A percentile compares a stretch with the other conserved stretches of the same genome.
Evolutionary conservation across 2,113 vertebrate species (phyloP).

Genomic region (Natator depressus): DNA sequence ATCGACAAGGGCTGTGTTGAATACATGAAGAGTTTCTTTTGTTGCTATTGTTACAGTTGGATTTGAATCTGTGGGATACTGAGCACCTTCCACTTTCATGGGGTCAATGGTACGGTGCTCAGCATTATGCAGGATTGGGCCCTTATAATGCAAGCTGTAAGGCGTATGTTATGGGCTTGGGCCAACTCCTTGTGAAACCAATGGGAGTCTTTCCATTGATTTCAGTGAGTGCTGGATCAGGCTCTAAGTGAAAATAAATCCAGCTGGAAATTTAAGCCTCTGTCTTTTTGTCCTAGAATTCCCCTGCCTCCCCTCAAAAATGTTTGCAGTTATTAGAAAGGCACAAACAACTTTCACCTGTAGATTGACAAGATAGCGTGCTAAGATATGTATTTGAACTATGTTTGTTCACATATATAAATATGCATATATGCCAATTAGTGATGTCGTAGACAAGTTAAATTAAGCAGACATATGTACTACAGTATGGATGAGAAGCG

Average conservation of each 20-base stretch:
- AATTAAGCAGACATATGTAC: neutral
- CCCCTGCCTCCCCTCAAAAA: neutral
- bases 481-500: neutral
- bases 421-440: rapidly evolving
- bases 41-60: too few species aligned
- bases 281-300: neutral
- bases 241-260: neutral
- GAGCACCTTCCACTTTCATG: neutral
- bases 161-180: neutral
- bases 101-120: neutral
- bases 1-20: neutral
- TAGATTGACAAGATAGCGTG: neutral
- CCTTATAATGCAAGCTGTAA: neutral
- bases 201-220: neutral
- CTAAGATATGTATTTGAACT: rapidly evolving
- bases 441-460: neutral
- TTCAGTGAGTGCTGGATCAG: neutral
- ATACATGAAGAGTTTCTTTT: neutral
- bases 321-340: neutral
- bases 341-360: neutral
- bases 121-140: neutral
- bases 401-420: rapidly evolving
- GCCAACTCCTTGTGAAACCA: neutral
- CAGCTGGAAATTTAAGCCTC: neutral
- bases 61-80: neutral